A percentile compares a stretch with the other conserved stretches of the same genome.
phyloP scores from a whole-genome alignment of 2,113 vertebrate species.

The Aegithalos caudatus region DNA sequence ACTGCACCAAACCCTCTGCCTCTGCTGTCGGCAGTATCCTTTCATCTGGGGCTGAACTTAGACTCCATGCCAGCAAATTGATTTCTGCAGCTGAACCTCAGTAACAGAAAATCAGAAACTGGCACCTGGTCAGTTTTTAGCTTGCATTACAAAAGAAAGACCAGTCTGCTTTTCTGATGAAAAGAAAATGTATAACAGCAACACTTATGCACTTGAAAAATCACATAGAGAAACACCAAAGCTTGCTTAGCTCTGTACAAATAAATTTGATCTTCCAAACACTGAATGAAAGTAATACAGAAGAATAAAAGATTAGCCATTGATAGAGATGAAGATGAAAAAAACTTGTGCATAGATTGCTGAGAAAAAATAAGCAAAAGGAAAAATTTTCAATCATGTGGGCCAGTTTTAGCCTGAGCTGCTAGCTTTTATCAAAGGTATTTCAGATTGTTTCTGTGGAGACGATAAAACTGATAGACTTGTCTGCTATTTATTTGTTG shows the following conservation, averaged over 20 bases:
- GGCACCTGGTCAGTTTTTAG: background rate
- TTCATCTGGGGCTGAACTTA: background rate
- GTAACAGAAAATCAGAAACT: background rate
- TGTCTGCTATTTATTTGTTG: background rate
- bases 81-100: background rate
- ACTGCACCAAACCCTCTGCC: background rate
- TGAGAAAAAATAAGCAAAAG: background rate
- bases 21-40: background rate
- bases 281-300: background rate
- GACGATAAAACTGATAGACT: background rate
- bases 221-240: background rate
- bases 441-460: background rate
- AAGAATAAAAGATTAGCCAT: background rate
- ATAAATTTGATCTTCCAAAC: background rate
- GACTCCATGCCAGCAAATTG: background rate
- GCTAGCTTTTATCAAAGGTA: background rate
- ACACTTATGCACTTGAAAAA: background rate
- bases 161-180: background rate
- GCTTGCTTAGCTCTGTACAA: background rate
- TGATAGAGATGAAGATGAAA: background rate
- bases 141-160: background rate
- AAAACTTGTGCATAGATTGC: background rate
- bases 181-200: background rate
- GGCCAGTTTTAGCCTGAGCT: background rate
- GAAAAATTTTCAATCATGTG: background rate